Base-by-base conservation (phyloP, 1,140 invertebrate species). In the Bacillus rossius region DNA sequence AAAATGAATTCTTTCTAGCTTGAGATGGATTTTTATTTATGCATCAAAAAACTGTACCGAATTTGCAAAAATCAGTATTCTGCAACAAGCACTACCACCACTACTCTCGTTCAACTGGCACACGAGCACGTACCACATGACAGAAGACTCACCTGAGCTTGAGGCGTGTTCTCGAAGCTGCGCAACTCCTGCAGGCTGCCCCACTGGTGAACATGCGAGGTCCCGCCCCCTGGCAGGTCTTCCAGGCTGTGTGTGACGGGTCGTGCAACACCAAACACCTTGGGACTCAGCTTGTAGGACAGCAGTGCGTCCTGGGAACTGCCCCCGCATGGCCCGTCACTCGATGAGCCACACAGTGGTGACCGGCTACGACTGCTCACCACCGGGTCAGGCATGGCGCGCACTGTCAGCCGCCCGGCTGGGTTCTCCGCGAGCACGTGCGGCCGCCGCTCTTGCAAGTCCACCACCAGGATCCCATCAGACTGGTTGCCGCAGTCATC, bases 401-500 rank as follows among this genome's bases (percentile, higher is more conserved):
- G 71, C 2, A 81, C 79, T 29, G 79, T 79, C 20, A 82, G 55
- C 20, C 78, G 80, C 19, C 53, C 50, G 38, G 54, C 51, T n/a
- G 40, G 26, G 43, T 50, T 57, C 13, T 48, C 59, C 22, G 67
- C 59, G 45, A 72, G 71, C 51, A 76, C 67, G 52, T 75, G 67
- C 53, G 72, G 64, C 25, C 70, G 63, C 61, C 75, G 71, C 57
- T 74, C 72, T 40, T 86, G 83, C 67, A 90, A 88, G 69, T 94
- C 90, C 0, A 90, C 87, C 0, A 92, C 82, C 43, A 89, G 77
- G 62, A 94, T 92, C 49, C 87, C 77, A 74, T 93, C 89, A 1
- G 86, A 87, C 56, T 91, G 84, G 67, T 88, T 87, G 38, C 84
- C 81, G 67, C 85, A 87, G 61, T 96, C 91, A 67, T 94, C 92